Evolutionary conservation across 2,888 invertebrate species (phyloP).

Genomic region (Beris morrisii): DNA sequence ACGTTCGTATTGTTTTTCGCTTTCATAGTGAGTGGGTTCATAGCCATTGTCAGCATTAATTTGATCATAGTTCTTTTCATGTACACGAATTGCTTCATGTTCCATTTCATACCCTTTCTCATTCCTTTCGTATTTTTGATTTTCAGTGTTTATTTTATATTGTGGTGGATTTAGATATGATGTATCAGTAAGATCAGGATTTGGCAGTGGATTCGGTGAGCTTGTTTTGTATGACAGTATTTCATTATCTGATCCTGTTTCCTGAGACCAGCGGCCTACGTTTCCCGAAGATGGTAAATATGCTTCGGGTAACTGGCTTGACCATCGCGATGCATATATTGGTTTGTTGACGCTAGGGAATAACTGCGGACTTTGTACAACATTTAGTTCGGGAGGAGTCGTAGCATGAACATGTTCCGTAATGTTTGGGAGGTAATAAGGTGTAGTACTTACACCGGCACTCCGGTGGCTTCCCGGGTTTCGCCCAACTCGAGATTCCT

Average conservation of each 20-base stretch:
- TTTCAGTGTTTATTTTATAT: slow-evolving; percentile 60
- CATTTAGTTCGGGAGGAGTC: slow-evolving; percentile 64
- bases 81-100: slow-evolving; percentile 50
- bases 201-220: slow-evolving; percentile 73
- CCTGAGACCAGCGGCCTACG: slow-evolving; percentile 74
- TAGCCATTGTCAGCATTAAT: slow-evolving; percentile 18
- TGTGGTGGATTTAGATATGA: slow-evolving; percentile 61
- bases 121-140: slow-evolving; percentile 49
- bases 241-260: slow-evolving; percentile 77
- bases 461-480: slow-evolving; percentile 57
- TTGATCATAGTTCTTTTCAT: slow-evolving; percentile 34
- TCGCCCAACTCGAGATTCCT: slow-evolving; percentile 60
- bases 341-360: slow-evolving; percentile 68
- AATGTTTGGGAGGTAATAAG: slow-evolving; percentile 65
- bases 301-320: slow-evolving; percentile 67
- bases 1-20: slow-evolving; percentile 51
- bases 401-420: slow-evolving; percentile 63
- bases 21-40: slow-evolving; percentile 45
- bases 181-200: slow-evolving; percentile 74
- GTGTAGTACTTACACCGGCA: slow-evolving; percentile 55
- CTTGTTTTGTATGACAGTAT: slow-evolving; percentile 62
- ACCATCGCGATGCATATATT: slow-evolving; percentile 68
- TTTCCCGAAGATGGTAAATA: slow-evolving; percentile 61
- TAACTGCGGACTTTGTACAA: slow-evolving; percentile 68
- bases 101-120: slow-evolving; percentile 52